Conservation (phyloP, 53 echinoderm and acorn worm species). For the Echinometra lucunter region DNA sequence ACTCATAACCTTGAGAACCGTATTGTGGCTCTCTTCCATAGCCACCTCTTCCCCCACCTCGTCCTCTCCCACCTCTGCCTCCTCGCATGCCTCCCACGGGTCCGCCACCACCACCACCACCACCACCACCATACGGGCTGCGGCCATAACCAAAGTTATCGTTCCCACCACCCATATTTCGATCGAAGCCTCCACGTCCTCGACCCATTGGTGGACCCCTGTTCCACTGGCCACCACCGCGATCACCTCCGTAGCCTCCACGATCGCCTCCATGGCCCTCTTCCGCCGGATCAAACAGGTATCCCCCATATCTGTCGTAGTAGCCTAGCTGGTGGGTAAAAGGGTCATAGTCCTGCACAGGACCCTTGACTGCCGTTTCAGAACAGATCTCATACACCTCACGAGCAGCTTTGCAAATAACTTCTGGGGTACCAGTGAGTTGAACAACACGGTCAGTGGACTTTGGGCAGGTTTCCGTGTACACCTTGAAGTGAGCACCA, state of each 20-base stretch:
- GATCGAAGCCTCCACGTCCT: constrained; percentile 68
- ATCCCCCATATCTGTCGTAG: constrained; percentile 85
- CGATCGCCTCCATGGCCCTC: constrained; percentile 65
- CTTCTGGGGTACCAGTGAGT: constrained; percentile 77
- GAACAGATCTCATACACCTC: constrained; percentile 74
- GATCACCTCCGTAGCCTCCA: constrained; percentile 69
- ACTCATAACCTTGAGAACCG: background rate
- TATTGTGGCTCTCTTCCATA: constrained; percentile 63
- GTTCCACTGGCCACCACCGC: constrained; percentile 51
- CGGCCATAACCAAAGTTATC: constrained; percentile 61
- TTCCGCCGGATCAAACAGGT: constrained; percentile 50
- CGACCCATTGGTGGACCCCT: constrained; percentile 60
- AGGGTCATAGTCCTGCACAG: constrained; percentile 91
- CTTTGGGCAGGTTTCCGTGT: constrained; percentile 89
- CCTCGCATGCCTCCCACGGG: constrained; percentile 64
- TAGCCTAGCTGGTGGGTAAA: constrained; percentile 72
- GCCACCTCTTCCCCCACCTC: constrained; percentile 72
- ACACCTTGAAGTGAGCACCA: constrained; percentile 91
- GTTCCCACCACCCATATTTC: constrained; percentile 64
- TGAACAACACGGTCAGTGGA: constrained; percentile 93
- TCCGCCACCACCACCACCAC: constrained; percentile 73
- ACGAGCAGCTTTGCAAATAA: constrained; percentile 77
- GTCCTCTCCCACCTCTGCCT: constrained; percentile 49
- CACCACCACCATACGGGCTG: constrained; percentile 68
- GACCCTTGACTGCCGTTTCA: constrained; percentile 93